phyloP scores from a whole-genome alignment of 2,113 vertebrate genomes.

The Oplegnathus fasciatus region DNA sequence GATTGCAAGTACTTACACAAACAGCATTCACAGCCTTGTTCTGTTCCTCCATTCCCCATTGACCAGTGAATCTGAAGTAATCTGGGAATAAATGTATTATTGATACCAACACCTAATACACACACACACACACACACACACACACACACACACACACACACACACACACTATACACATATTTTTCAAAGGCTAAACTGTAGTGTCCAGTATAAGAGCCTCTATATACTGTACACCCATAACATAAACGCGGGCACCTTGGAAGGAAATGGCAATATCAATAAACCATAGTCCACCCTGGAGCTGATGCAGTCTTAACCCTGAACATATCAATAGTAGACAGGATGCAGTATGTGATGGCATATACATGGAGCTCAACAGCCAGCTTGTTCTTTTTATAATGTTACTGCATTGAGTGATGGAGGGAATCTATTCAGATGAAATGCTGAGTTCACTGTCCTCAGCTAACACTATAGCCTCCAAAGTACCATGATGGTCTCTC shows the following conservation, averaged over 20 bases:
- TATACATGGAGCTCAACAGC: not conserved
- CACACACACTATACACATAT: not conserved
- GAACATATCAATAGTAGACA: slow-evolving; percentile 30
- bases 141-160: no score
- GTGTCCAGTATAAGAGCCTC: slow-evolving; percentile 1
- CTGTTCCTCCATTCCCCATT: not conserved
- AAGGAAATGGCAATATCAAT: slow-evolving; percentile 55
- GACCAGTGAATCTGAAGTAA: slow-evolving; percentile 14
- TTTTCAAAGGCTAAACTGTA: slow-evolving; percentile 19
- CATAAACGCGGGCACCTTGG: not conserved
- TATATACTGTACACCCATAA: not conserved
- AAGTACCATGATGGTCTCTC: slow-evolving; percentile 19
- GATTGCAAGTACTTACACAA: not conserved
- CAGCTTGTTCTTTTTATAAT: slow-evolving; percentile 20
- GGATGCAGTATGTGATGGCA: not conserved
- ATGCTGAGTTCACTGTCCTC: slow-evolving; percentile 36
- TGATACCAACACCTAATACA: slow-evolving; percentile 25
- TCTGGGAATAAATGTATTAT: slow-evolving; percentile 55
- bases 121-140: no score
- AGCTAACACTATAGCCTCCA: slow-evolving; percentile 19
- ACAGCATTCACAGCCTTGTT: not conserved
- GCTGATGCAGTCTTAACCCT: slow-evolving; percentile 38
- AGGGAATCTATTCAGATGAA: slow-evolving; percentile 29
- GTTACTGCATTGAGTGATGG: slow-evolving; percentile 31
- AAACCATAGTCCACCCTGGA: not conserved